These are phyloP conservation scores for Puffinus mauretanicus DNA, from an alignment of 2,113 vertebrate genomes.

Conservation along the genomic window DNA sequence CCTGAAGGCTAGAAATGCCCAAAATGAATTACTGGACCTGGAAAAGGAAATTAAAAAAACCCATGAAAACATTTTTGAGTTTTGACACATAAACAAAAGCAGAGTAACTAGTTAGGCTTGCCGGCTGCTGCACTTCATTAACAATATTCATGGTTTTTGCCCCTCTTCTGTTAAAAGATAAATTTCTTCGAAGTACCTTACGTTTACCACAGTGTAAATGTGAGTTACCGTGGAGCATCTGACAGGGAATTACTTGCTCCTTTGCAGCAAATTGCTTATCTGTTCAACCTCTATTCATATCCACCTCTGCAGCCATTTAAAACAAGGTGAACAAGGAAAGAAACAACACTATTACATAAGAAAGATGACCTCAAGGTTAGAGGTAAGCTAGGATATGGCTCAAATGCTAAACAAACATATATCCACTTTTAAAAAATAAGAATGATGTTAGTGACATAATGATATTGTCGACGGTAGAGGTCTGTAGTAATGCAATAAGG, in stretches of 20 bases:
- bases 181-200: background rate
- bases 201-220: background rate
- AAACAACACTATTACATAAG: background rate
- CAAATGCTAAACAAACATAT: background rate
- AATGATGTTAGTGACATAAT: background rate
- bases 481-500: background rate
- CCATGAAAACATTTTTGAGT: background rate
- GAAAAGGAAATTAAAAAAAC: background rate
- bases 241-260: background rate
- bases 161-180: background rate
- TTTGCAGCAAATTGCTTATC: background rate
- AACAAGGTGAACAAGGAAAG: background rate
- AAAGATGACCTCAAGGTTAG: background rate
- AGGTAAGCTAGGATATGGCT: background rate
- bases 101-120: background rate
- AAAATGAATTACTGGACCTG: background rate
- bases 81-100: background rate
- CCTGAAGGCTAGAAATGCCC: background rate
- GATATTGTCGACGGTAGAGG: background rate
- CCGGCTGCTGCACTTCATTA: background rate
- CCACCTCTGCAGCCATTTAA: background rate
- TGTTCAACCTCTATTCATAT: background rate
- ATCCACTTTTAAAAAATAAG: background rate
- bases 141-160: background rate
- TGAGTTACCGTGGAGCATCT: background rate